Base-by-base conservation (phyloP, 2,888 invertebrate genomes). In the Pinctada fucata region DNA sequence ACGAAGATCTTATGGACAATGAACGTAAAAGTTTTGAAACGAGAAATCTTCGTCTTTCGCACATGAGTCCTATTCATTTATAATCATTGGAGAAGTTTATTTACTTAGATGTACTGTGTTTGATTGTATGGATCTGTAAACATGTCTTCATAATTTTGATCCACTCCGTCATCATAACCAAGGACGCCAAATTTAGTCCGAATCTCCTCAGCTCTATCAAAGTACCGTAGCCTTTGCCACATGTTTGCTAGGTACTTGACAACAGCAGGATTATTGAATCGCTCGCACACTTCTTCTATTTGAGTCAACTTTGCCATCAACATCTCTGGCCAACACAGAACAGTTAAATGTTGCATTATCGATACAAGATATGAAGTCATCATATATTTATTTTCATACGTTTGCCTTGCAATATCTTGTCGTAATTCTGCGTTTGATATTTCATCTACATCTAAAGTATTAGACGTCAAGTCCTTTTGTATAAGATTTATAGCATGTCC, bases 401-500 rank as follows among this genome's bases (percentile, higher is more conserved):
- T 58, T 58, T 58, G 58, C 8, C 8, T 13, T 10, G 58, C 6
- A 58, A 58, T 58, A 10, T 58, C 58, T 13, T 58, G 58, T 58
- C 58, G 58, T 10, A 58, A 13, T 10, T 10, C 13, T 58, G 58
- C 8, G 58, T 58, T 13, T 6, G 6, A 6, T 10, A 58, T 58
- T 6, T 13, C 58, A 58, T 58, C 13, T 6, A 58, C 58, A 58
- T 58, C 58, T 58, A 58, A 10, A 13, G 31, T 31, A 31, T 31
- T 1, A 31, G 31, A 31, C 31, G 31, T 31, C 31, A 31, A 31
- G 1, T 31, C 31, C 31, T 31, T 31, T 31, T 31, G 31, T 31
- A 58, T 58, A 13, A 58, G 58, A 58, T 58, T 58, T 58, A 58
- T 58, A 58, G 58, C 58, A 58, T 58, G 58, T 10, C 58, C 58